Evolutionary conservation across 64 coral and sea anemone species (phyloP).

Genomic region (Montipora efflorescens): DNA sequence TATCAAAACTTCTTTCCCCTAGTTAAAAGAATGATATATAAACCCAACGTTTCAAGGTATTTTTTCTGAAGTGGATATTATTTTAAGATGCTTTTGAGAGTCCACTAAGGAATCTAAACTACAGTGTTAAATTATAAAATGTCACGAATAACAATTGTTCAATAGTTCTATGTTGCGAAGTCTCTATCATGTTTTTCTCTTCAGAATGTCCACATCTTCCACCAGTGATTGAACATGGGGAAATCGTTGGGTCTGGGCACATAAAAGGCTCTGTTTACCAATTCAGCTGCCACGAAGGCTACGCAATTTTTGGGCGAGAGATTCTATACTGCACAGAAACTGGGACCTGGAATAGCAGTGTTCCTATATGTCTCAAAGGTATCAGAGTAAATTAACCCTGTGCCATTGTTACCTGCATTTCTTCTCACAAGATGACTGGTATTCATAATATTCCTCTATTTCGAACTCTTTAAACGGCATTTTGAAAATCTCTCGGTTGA

Average conservation of each 20-base stretch:
- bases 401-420: not conserved
- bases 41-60: too few relatives aligned
- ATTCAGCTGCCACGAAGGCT: conserved; percentile 27
- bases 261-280: not conserved
- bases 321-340: conserved; percentile 16
- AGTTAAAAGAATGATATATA: not conserved
- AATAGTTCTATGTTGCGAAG: too few relatives aligned
- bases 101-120: too few relatives aligned
- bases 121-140: not conserved
- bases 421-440: too few relatives aligned
- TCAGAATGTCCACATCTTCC: conserved; percentile 25
- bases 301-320: not conserved
- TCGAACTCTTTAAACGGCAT: too few relatives aligned
- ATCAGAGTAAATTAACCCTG: not conserved
- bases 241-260: not conserved
- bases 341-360: conserved; percentile 5
- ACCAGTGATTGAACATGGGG: not conserved
- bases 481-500: too few relatives aligned
- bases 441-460: not conserved
- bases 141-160: not conserved
- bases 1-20: not conserved
- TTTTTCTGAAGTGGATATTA: too few relatives aligned
- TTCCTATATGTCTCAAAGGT: conserved; percentile 35
- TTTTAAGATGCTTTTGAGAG: too few relatives aligned
- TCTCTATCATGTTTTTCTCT: too few relatives aligned